phyloP scores from a whole-genome alignment of 2,797 vertebrate species.

The Oreochromis mossambicus region DNA sequence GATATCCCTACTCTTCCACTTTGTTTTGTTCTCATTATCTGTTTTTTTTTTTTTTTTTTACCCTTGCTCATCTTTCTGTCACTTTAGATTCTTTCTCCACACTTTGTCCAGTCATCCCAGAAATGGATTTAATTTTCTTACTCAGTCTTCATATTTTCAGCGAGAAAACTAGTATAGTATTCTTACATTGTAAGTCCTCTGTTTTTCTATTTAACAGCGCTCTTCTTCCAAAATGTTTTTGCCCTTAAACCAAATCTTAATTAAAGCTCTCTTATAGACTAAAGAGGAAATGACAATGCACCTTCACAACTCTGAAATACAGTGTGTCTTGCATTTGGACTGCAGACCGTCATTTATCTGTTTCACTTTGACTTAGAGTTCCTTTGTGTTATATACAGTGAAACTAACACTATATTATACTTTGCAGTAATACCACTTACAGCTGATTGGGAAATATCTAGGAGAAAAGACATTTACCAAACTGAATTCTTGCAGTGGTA shows the following conservation, averaged over 20 bases:
- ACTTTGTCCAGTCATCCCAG: not conserved
- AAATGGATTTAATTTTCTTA: not conserved
- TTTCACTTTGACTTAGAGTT: not conserved
- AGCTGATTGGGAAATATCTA: not conserved
- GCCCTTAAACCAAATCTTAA: not conserved
- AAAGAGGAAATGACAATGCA: not conserved
- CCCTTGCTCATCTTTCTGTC: not conserved
- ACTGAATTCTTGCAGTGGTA: not conserved
- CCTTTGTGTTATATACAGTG: not conserved
- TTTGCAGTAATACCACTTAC: not conserved
- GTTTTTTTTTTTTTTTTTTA: not conserved
- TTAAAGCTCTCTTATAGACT: not conserved
- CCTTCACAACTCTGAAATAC: not conserved
- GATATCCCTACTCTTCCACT: not conserved
- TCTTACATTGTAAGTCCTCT: not conserved
- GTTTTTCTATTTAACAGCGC: not conserved
- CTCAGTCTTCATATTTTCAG: not conserved
- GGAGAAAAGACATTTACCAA: not conserved
- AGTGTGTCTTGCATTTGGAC: not conserved
- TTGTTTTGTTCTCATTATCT: not conserved
- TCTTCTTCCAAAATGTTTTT: rapidly evolving
- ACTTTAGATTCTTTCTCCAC: not conserved
- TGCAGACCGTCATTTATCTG: not conserved
- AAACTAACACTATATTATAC: not conserved
- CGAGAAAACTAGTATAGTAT: not conserved